Evolutionary conservation across 2,797 vertebrate genomes (phyloP).

Genomic region (Aphelocoma californica): DNA sequence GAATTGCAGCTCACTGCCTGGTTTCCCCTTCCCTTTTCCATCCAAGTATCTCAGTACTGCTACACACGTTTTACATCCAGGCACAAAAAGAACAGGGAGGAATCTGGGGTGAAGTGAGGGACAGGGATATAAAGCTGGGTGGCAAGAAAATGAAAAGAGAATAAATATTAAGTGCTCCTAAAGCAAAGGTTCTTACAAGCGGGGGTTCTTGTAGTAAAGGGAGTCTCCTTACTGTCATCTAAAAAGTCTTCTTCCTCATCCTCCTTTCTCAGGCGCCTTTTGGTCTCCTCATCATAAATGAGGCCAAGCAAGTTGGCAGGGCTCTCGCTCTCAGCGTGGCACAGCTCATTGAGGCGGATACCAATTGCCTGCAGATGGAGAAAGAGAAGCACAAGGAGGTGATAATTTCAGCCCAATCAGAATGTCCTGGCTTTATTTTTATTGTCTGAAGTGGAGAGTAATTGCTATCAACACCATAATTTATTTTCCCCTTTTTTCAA

Average conservation of each 20-base stretch:
- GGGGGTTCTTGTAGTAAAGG: slow-evolving; percentile 85
- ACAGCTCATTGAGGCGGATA: slow-evolving; percentile 90
- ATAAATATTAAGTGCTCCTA: slow-evolving; percentile 76
- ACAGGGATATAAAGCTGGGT: slow-evolving; percentile 49
- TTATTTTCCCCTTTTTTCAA: background rate
- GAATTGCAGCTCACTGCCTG: background rate
- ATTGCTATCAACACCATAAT: background rate
- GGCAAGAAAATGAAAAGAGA: slow-evolving; percentile 67
- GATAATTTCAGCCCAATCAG: background rate
- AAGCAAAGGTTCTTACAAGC: slow-evolving; percentile 84
- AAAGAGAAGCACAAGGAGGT: background rate
- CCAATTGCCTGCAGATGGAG: slow-evolving; percentile 86
- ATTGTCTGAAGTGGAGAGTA: background rate
- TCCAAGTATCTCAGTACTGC: background rate
- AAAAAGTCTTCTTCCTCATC: slow-evolving; percentile 99
- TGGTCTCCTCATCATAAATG: slow-evolving; percentile 97
- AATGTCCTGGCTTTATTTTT: background rate
- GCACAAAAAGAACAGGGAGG: background rate
- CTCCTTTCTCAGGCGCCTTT: slow-evolving; percentile 93
- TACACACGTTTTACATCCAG: background rate
- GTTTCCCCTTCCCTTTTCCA: background rate
- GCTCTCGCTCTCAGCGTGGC: slow-evolving; percentile 95
- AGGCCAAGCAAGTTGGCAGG: slow-evolving; percentile 95
- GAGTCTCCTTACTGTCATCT: slow-evolving; percentile 96
- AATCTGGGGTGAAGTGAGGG: slow-evolving; percentile 20